phyloP scores from a whole-genome alignment of 2,113 vertebrate genomes.

The Hylia prasina region DNA sequence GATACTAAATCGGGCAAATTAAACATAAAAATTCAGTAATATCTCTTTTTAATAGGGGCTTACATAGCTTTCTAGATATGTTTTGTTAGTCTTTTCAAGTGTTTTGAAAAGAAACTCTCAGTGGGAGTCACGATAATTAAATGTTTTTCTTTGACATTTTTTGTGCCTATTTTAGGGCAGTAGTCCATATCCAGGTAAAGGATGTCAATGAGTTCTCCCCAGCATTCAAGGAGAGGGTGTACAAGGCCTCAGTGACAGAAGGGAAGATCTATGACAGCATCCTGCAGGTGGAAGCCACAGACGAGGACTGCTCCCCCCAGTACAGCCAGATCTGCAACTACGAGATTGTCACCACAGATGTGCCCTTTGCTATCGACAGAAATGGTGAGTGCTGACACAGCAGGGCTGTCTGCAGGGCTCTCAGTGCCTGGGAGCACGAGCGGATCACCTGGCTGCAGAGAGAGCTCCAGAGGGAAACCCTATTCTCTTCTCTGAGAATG shows the following conservation, averaged over 20 bases:
- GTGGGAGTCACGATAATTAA: neutral
- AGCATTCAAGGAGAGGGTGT: slow-evolving; percentile 85
- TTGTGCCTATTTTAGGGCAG: slow-evolving; percentile 77
- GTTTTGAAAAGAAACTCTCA: neutral
- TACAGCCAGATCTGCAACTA: slow-evolving; percentile 99
- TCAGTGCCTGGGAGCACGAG: neutral
- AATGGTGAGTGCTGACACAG: slow-evolving; percentile 82
- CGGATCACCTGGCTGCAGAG: neutral
- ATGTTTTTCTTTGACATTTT: neutral
- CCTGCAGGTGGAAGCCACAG: slow-evolving; percentile 91
- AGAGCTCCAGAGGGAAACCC: neutral
- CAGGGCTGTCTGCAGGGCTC: neutral
- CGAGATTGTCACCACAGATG: slow-evolving; percentile 84
- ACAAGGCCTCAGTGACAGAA: slow-evolving; percentile 86
- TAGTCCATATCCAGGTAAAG: slow-evolving; percentile 96
- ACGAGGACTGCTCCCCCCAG: slow-evolving; percentile 95
- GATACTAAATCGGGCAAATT: neutral
- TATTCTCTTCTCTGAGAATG: neutral
- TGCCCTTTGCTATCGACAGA: slow-evolving; percentile 95
- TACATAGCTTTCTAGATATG: neutral
- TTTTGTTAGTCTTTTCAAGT: neutral
- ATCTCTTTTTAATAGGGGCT: neutral
- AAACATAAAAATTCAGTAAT: neutral
- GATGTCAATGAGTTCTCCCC: slow-evolving; percentile 96
- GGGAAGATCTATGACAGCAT: slow-evolving; percentile 96